Base-by-base conservation (phyloP, 64 coral and sea anemone genomes). In the Montipora foliosa region DNA sequence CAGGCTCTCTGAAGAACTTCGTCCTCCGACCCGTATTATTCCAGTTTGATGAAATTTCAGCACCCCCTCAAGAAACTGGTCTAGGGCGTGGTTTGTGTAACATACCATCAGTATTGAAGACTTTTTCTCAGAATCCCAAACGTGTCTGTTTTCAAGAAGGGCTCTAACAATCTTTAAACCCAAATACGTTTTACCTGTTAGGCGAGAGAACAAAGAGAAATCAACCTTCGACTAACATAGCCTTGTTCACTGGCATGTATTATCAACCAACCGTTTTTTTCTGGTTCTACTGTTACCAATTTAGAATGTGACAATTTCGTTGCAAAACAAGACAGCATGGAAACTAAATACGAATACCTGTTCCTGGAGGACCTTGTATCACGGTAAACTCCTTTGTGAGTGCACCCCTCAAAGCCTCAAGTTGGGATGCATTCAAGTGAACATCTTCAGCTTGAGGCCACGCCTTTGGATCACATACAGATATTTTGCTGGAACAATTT, bases 331-430 rank as follows among this genome's bases (percentile, higher is more conserved):
- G 3, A 64, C 5, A 64, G 0, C 14, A 12, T 55, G 13, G 60
- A 64, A 15, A 64, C 14, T 21, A 71, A 71, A 21, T 24, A 71
- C 21, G 19, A 71, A 71, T 98, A 22, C 96, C 96, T 71, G 96
- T 98, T 45, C 96, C 96, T 17, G 96, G 96, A 79, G 96, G 96
- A 61, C 96, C 96, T 89, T 98, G 96, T 76, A 98, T 98, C 12
- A 98, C 96, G 22, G 96, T 92, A 68, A 98, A 92, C 21, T 98
- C 96, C 58, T 89, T 93, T 5, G 96, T 98, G 6, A 98, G 87
- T 16, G 93, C 96, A 4, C 80, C 95, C 64, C 92, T 95, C 47
- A 98, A 70, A 15, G 96, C 87, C 59, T 98, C 76, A 49, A 93
- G 74, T 78, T 98, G 96, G 24, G 96, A 98, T 3, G 87, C 67